phyloP scores from a whole-genome alignment of 2,797 vertebrate species.

The Thripadectes ignobilis region DNA sequence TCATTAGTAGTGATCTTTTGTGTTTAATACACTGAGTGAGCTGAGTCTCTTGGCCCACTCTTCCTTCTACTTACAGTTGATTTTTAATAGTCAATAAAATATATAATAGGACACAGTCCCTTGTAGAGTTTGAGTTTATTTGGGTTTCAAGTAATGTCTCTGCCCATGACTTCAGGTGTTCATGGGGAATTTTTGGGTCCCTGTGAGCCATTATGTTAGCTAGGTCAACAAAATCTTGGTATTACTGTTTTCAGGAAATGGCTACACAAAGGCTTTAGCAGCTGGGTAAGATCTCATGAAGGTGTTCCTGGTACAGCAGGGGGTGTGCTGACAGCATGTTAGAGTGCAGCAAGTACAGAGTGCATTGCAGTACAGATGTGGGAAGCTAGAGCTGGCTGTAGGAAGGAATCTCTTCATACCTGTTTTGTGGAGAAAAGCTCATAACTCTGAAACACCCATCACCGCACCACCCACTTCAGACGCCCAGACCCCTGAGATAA shows the following conservation, averaged over 20 bases:
- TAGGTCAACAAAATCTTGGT: neutral
- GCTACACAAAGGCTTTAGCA: neutral
- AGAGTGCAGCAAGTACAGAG: neutral
- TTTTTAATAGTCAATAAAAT: neutral
- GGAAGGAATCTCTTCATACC: neutral
- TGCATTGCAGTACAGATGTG: neutral
- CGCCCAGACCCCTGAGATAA: neutral
- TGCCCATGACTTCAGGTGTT: neutral
- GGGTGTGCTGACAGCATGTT: neutral
- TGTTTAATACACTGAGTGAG: neutral
- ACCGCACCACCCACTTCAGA: neutral
- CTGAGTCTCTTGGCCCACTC: neutral
- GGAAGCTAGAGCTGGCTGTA: neutral
- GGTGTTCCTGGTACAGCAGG: neutral
- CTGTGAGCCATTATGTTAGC: neutral
- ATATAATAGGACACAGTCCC: neutral
- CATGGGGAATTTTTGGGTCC: neutral
- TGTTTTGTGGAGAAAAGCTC: neutral
- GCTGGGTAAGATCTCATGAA: neutral
- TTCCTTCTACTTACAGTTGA: neutral
- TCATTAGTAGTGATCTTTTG: neutral
- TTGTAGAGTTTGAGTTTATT: neutral
- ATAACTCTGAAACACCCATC: neutral
- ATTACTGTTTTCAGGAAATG: neutral
- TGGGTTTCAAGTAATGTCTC: neutral